These are phyloP conservation scores for Dipus sagitta DNA, from an alignment of 2,797 vertebrate species.

Conservation along the genomic window DNA sequence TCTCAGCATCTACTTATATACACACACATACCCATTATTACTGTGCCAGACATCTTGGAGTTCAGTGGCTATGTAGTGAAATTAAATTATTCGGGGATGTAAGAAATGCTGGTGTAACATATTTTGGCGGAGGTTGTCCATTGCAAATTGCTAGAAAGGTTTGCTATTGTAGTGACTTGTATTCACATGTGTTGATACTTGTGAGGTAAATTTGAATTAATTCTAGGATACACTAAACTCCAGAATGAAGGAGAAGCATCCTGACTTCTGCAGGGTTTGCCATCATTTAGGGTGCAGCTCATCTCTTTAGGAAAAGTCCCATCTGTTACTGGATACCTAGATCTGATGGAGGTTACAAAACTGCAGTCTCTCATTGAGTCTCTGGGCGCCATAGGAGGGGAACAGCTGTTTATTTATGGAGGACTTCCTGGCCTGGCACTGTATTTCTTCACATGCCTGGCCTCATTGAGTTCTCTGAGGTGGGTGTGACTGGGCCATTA, in stretches of 20 bases:
- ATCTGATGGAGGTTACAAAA: neutral
- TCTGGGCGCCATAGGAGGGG: neutral
- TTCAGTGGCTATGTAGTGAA: fast-evolving
- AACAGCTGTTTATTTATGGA: neutral
- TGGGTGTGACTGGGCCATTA: neutral
- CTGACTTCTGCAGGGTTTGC: neutral
- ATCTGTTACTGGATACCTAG: neutral
- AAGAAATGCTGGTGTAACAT: neutral
- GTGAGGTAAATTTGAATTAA: slow-evolving; percentile 1
- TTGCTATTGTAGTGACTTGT: fast-evolving
- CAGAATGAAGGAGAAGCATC: neutral
- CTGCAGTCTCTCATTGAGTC: neutral
- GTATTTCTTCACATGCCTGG: neutral
- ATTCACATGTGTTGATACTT: neutral
- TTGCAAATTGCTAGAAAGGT: neutral
- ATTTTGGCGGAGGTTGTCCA: neutral
- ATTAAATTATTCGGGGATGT: neutral
- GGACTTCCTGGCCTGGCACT: neutral
- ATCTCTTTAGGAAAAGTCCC: slow-evolving; percentile 8
- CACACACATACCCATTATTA: neutral
- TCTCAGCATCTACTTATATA: neutral
- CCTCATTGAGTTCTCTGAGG: neutral
- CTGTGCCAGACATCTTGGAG: neutral
- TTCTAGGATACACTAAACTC: neutral
- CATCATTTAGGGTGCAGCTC: neutral